Base-by-base conservation (phyloP, 2,113 vertebrate species). In the Psilopogon haemacephalus region DNA sequence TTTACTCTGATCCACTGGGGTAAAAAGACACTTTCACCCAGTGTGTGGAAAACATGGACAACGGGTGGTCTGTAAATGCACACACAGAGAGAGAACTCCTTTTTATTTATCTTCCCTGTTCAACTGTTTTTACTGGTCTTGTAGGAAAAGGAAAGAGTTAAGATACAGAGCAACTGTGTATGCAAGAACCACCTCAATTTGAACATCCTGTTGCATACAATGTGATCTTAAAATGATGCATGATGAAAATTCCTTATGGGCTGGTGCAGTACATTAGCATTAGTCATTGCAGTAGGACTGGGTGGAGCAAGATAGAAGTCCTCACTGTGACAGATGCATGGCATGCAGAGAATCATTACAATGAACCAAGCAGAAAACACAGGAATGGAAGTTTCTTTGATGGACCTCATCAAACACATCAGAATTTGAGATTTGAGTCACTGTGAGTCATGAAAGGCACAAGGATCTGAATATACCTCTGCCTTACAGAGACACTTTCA, bases 161-260 rank as follows among this genome's bases (percentile, higher is more conserved):
- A 89, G 42, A 94, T 94, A 83, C 78, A 92, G 82, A 91, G 68
- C 78, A 89, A 89, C 64, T 2, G 0, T 46, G 80, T 21, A 50
- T 71, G 64, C 71, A 83, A 85, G 89, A 89, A 38, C 52, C 80
- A n/a, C 56, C 69, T 89, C 87, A 74, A 95, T 94, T 85, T 76
- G 74, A 93, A 72, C 1, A 11, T 71, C 48, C 50, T 48, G 7
- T 85, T 91, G 84, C 85, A 91, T 68, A 74, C 64, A 91, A 54
- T 68, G 71, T 40, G 84, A 77, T 95, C 72, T 88, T 89, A 68
- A 92, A 87, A 91, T 89, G 84, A 94, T 91, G 55, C 78, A 83
- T 74, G 72, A 88, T 92, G 82, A 91, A 95, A 95, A 92, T 88
- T 87, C 93, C 71, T 95, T 58, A 37, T 76, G 74, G 89, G 35